Evolutionary conservation across 2,888 invertebrate genomes (phyloP), one percentile per base, ranked within the genome.

Genomic region (Microchrysa polita): DNA sequence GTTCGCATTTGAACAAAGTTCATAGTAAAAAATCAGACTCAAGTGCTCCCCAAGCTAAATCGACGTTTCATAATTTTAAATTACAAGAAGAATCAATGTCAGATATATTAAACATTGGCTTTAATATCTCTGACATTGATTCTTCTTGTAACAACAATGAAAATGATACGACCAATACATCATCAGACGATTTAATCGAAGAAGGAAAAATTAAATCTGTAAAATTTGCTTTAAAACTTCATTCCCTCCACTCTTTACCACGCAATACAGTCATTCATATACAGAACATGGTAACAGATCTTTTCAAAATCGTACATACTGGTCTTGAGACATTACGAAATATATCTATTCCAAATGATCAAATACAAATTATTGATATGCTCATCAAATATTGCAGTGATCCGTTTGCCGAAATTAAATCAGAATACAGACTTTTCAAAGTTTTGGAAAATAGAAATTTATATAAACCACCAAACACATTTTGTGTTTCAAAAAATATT

Each of bases 381-480:
- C n/a, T 63, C 10, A 16, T 63, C 9, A 5, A 23, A 14, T 69
- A 74, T 52, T 74, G 76, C 16, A 67, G 57, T 34, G 53, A 71
- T 61, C 73, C 74, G 1, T 76, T 76, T 23, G 18, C 72, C 61
- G 76, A 74, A 63, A 74, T 76, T 42, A 55, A 20, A 34, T 59
- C 74, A 9, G 76, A 76, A 27, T 52, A 76, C 74, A 27, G 73
- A 1, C 44, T 76, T 42, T 69, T 74, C n/a, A 76, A 76, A 71
- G 48, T 74, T 40, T 27, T 76, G 18, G 34, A 74, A 52, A 53
- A 71, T 14, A 20, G 53, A 18, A 67, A 74, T 14, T 44, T 76
- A 40, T 76, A 69, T 22, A 44, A 74, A 14, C 10, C 34, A 27
- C 71, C 65, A 10, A 69, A 44, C 18, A 22, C 16, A n/a, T n/a